Evolutionary conservation across 2,888 invertebrate species (phyloP), one percentile per base, ranked within the genome.

Genomic region (Tuta absoluta): DNA sequence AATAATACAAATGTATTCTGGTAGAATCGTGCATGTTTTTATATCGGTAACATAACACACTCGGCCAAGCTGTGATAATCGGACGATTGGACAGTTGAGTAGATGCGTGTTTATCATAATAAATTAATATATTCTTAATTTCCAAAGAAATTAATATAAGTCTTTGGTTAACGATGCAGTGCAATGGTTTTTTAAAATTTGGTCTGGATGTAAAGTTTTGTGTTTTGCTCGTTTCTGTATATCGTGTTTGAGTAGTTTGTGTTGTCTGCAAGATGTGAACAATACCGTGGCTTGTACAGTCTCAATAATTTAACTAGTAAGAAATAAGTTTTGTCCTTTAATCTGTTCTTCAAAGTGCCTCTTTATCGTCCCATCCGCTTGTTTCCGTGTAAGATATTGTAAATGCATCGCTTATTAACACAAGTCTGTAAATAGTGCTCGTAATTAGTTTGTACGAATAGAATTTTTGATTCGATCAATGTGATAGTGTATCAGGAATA

Each of bases 321-420:
- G 77, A 67, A 72, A 71, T 69, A 79, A 76, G 76, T 79, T 74
- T 63, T 71, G 72, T 79, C 24, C 73, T 77, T 76, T 78, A 75
- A 77, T 86, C 78, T 85, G 83, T 88, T 88, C 81, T 86, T 79
- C 70, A 75, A 91, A 91, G 91, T 91, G 90, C 91, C 91, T 91
- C 85, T 80, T 78, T 82, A 82, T 80, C 80, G 79, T 86, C 85
- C 84, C 80, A 71, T 85, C 84, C 75, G 85, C 83, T 84, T 84
- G 76, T 81, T 80, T 80, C 80, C 72, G 66, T 89, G 88, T 90
- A 89, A 86, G 79, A 89, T 90, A 89, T 82, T 89, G 87, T 89
- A 88, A 84, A 89, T 88, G 78, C 77, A 77, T 72, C 69, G 78
- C 83, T 85, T 86, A 80, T 79, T 85, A 78, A 86, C 79, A 80